These are phyloP conservation scores for Drosophila persimilis DNA, from an alignment of 1,140 invertebrate species.

Conservation along the genomic window DNA sequence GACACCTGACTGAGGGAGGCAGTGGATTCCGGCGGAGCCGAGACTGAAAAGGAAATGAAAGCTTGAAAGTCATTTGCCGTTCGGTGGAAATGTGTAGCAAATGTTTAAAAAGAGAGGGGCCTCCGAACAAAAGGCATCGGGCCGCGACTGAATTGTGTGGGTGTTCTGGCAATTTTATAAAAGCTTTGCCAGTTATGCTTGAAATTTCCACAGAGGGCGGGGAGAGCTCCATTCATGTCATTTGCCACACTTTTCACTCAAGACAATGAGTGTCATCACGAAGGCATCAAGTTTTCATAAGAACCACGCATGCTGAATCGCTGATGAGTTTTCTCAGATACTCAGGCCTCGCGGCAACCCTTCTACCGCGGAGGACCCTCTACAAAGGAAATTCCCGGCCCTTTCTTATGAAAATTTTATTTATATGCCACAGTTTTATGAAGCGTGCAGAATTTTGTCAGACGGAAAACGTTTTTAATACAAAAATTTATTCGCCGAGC, in stretches of 20 bases:
- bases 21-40: slow-evolving; percentile 26
- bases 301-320: slow-evolving; percentile 71
- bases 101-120: slow-evolving; percentile 32
- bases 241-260: slow-evolving; percentile 64
- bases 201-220: slow-evolving; percentile 30
- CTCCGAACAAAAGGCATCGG: slow-evolving; percentile 30
- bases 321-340: slow-evolving; percentile 58
- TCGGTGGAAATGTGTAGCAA: slow-evolving; percentile 34
- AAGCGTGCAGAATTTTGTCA: slow-evolving; percentile 50
- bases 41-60: slow-evolving; percentile 47
- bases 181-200: slow-evolving; percentile 42
- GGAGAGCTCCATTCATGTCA: slow-evolving; percentile 30
- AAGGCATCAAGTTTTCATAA: slow-evolving; percentile 76
- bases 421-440: slow-evolving; percentile 49
- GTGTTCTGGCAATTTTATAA: slow-evolving; percentile 55
- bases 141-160: slow-evolving; percentile 21
- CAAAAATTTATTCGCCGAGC: slow-evolving; percentile 58
- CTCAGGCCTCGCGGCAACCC: slow-evolving; percentile 24
- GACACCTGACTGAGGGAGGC: slow-evolving; percentile 19
- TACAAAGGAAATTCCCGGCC: neutral
- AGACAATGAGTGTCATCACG: slow-evolving; percentile 79
- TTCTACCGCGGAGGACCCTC: slow-evolving; percentile 11
- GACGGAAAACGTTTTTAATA: slow-evolving; percentile 39
- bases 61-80: slow-evolving; percentile 60
- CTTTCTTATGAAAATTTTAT: slow-evolving; percentile 39